Base-by-base conservation (phyloP, 37 sponge, comb jelly and placozoan species). In the Beroe ovata region DNA sequence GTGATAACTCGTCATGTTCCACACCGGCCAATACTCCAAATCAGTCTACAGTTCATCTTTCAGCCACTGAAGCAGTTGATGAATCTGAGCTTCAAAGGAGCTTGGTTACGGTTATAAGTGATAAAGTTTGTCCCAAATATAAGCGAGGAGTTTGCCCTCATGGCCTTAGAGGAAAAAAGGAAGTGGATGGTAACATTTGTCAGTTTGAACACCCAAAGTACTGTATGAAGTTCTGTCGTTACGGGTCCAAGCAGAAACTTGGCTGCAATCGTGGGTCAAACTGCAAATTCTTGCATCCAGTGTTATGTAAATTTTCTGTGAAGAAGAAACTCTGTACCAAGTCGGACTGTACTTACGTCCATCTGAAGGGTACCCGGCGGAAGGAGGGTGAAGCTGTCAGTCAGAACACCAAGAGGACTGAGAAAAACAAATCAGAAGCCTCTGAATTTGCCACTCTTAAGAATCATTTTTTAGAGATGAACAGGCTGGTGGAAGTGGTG, bases 401-500 rank as follows among this genome's bases (percentile, higher is more conserved):
- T 58, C 59, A 58, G 11, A 58, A 58, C 18, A 58, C 11, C 16
- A 58, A 58, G 18, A 11, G 16, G 59, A 58, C 11, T 18, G 59
- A 58, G 59, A 58, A 19, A 18, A 18, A 58, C 18, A 58, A 58
- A 58, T 58, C 59, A 58, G 59, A 58, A 58, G 11, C 59, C 59
- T 58, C 59, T 18, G 59, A 58, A 11, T 58, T 58, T 19, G 59
- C 59, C 18, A 58, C 59, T 19, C 59, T 58, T 58, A 58, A 58
- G 59, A 58, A 58, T 18, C 59, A 58, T 58, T 58, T 58, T 58
- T 58, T 58, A 58, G 59, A 58, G 59, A 58, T 58, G 59, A 58
- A 58, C 59, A 58, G 59, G 59, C 59, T 58, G 59, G 59, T 58
- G 59, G 59, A 58, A 58, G 59, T 58, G 59, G 59, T 58, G 59